Evolutionary conservation across 2,888 invertebrate species (phyloP).

Genomic region (Ennomos quercinarius): DNA sequence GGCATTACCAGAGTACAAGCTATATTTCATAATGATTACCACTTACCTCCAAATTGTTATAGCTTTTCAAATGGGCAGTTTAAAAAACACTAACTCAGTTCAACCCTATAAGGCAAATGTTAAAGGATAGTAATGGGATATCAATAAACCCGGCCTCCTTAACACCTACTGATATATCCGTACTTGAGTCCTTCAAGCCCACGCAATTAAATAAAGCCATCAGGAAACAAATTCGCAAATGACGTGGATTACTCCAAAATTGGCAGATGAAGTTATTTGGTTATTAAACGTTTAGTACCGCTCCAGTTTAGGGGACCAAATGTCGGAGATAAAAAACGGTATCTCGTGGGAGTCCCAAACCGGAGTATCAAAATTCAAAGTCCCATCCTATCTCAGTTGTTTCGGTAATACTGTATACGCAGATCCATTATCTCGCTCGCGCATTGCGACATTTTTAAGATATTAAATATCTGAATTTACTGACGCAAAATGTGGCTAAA

Average conservation of each 20-base stretch:
- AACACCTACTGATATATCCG: conserved; percentile 21
- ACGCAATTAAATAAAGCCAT: conserved; percentile 15
- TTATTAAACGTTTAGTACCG: conserved; percentile 12
- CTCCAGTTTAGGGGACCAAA: conserved; percentile 1
- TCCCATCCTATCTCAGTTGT: too few relatives aligned
- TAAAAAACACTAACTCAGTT: conserved; percentile 25
- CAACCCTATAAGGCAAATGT: conserved; percentile 5
- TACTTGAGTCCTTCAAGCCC: conserved; percentile 12
- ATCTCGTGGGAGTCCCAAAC: too few relatives aligned
- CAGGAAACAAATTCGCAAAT: conserved; percentile 18
- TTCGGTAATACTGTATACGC: too few relatives aligned
- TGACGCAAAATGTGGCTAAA: too few relatives aligned
- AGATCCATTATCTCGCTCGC: too few relatives aligned
- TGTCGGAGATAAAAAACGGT: not conserved
- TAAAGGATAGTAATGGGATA: conserved; percentile 18
- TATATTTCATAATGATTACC: conserved; percentile 20
- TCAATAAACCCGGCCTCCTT: conserved; percentile 18
- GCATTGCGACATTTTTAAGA: too few relatives aligned
- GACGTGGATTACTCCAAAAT: conserved; percentile 9
- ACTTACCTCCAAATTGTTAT: conserved; percentile 21
- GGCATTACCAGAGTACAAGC: conserved; percentile 10
- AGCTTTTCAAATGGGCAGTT: conserved; percentile 21
- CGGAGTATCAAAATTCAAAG: too few relatives aligned
- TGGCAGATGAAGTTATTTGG: conserved; percentile 7
- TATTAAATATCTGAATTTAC: too few relatives aligned